A percentile compares a stretch with the other conserved stretches of the same genome.
phyloP scores from a whole-genome alignment of 2,888 invertebrate genomes.

The Thereva unica region DNA sequence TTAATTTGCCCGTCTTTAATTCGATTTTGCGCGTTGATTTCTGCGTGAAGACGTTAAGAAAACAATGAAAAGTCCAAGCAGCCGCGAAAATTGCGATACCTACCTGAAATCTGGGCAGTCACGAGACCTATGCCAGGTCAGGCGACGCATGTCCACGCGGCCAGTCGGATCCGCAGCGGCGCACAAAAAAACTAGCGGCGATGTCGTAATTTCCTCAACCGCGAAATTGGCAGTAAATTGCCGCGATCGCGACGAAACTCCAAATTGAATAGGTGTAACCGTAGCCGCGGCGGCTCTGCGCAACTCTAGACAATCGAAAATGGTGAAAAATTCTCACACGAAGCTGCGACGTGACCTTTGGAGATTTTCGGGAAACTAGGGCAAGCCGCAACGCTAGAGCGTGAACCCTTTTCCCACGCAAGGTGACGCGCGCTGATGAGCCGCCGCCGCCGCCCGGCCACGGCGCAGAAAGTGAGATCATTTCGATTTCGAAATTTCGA shows the following conservation, averaged over 20 bases:
- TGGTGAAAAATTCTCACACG: conserved; percentile 22
- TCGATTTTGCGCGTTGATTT: too few species aligned
- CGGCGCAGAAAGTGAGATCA: not conserved
- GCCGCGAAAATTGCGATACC: too few species aligned
- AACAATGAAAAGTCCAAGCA: too few species aligned
- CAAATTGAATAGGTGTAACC: not conserved
- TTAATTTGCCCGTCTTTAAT: conserved; percentile 19
- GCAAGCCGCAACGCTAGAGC: not conserved
- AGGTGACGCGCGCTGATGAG: too few species aligned
- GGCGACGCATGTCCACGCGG: conserved; percentile 10
- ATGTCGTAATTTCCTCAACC: conserved; percentile 19
- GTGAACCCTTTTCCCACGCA: conserved; percentile 30
- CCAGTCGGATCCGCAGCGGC: conserved; percentile 5
- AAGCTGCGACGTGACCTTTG: conserved; percentile 28
- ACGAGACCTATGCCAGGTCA: conserved; percentile 5
- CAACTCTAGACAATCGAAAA: not conserved
- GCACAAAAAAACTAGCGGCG: not conserved
- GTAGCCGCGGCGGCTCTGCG: conserved; percentile 4
- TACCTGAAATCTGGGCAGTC: too few species aligned
- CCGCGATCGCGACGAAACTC: not conserved
- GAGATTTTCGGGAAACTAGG: conserved; percentile 20
- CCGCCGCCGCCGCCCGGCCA: too few species aligned
- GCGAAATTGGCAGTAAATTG: conserved; percentile 13
- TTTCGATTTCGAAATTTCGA: not conserved
- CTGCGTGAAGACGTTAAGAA: too few species aligned